Evolutionary conservation across 37 sponge, comb jelly and placozoan genomes (phyloP).

Genomic region (Eunapius fragilis): DNA sequence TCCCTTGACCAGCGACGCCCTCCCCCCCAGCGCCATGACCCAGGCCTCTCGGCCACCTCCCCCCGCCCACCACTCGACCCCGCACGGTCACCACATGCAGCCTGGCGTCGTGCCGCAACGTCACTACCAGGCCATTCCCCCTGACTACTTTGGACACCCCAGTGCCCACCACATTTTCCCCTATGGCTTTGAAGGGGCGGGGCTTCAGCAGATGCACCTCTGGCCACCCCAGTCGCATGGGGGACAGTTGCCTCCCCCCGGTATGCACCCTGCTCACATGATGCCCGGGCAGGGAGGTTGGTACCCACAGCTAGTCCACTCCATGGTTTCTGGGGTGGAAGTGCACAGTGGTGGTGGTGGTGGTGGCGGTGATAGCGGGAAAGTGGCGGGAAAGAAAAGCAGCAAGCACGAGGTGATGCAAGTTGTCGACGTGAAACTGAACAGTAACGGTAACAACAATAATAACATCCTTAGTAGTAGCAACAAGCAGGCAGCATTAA

Average conservation of each 20-base stretch:
- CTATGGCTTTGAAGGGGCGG: conserved; percentile 37
- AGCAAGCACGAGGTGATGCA: neutral
- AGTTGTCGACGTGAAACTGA: neutral
- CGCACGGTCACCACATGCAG: conserved; percentile 29
- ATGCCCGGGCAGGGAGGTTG: conserved; percentile 29
- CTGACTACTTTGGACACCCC: neutral
- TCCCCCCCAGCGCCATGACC: too few species aligned
- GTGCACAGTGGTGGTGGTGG: too few species aligned
- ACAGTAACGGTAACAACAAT: neutral
- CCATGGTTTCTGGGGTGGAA: conserved; percentile 26
- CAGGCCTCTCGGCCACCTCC: neutral
- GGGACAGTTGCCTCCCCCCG: conserved; percentile 11
- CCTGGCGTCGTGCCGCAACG: too few species aligned
- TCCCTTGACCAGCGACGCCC: too few species aligned
- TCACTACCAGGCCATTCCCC: conserved; percentile 31
- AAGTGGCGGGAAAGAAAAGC: conserved; percentile 14
- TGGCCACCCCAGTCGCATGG: conserved; percentile 54
- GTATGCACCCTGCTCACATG: conserved; percentile 23
- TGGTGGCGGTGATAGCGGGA: neutral
- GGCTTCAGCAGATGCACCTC: conserved; percentile 28
- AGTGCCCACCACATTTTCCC: conserved; percentile 26
- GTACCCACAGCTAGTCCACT: conserved; percentile 28
- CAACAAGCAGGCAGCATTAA: neutral
- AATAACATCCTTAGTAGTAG: conserved; percentile 31
- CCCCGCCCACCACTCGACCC: neutral